Evolutionary conservation across 2,888 invertebrate genomes (phyloP).

Genomic region (Odontocolon sp.): DNA sequence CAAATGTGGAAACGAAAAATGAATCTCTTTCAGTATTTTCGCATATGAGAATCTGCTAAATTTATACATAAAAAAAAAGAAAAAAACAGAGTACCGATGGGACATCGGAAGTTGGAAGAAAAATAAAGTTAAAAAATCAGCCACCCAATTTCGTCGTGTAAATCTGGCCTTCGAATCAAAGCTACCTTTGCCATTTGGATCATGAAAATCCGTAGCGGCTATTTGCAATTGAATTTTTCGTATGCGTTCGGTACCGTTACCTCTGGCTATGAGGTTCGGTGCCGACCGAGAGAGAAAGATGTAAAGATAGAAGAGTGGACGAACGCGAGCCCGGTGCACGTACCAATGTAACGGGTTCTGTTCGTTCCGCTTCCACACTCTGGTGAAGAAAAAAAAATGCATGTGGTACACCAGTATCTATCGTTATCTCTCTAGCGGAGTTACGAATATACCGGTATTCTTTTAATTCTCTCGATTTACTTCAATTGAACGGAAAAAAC

Average conservation of each 20-base stretch:
- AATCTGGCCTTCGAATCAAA: slow-evolving; percentile 5
- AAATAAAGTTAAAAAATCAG: slow-evolving; percentile 4
- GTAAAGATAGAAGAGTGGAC: background rate
- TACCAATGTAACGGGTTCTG: slow-evolving; percentile 58
- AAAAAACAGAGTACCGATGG: no score
- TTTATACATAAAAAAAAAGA: background rate
- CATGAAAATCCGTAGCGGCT: slow-evolving; percentile 18
- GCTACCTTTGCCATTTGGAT: slow-evolving; percentile 37
- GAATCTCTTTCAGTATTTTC: no score
- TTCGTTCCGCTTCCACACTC: slow-evolving; percentile 56
- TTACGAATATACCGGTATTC: slow-evolving; percentile 5
- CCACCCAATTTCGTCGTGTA: slow-evolving; percentile 7
- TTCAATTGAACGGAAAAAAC: no score
- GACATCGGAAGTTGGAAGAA: no score
- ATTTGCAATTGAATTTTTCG: slow-evolving; percentile 48
- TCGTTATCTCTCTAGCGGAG: background rate
- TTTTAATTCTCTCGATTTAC: background rate
- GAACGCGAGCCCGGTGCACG: slow-evolving; percentile 29
- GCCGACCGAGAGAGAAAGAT: slow-evolving; percentile 15
- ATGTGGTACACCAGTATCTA: slow-evolving; percentile 11
- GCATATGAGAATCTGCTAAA: background rate
- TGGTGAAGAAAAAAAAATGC: slow-evolving; percentile 36
- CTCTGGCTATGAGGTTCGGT: slow-evolving; percentile 15
- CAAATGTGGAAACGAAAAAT: no score
- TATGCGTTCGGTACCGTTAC: slow-evolving; percentile 39